Conservation (phyloP, 2,888 invertebrate genomes). For the Clepsis dumicolana region DNA sequence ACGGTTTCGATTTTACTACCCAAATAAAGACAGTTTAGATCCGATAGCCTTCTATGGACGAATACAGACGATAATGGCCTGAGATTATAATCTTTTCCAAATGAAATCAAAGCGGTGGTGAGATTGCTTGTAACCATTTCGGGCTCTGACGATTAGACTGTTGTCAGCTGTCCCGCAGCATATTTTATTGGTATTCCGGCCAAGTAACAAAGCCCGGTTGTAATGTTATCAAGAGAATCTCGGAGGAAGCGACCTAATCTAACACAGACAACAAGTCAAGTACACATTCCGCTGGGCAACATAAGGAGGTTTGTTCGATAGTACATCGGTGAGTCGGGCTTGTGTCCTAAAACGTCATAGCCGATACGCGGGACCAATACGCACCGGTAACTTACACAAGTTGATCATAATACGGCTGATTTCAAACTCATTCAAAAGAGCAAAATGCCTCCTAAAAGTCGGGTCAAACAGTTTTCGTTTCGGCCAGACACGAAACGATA, state of each 20-base stretch:
- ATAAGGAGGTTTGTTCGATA: neutral
- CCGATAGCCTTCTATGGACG: slow-evolving; percentile 76
- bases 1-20: slow-evolving; percentile 67
- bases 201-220: neutral
- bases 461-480: slow-evolving; percentile 77
- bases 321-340: neutral
- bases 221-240: slow-evolving; percentile 1
- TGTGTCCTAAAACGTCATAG: neutral
- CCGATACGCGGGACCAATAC: neutral
- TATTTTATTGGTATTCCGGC: slow-evolving; percentile 27
- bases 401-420: slow-evolving; percentile 1
- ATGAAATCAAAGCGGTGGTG: slow-evolving; percentile 78
- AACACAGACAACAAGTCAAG: neutral
- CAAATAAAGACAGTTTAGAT: slow-evolving; percentile 69
- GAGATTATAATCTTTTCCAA: slow-evolving; percentile 77
- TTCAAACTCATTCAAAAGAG: slow-evolving; percentile 32
- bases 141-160: slow-evolving; percentile 55
- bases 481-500: slow-evolving; percentile 77
- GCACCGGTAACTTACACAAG: neutral
- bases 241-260: neutral
- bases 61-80: slow-evolving; percentile 75
- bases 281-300: neutral
- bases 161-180: slow-evolving; percentile 37
- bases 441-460: slow-evolving; percentile 57
- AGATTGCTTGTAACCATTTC: slow-evolving; percentile 60